Evolutionary conservation across 1,140 invertebrate species (phyloP).

Genomic region (Drosophila funebris): DNA sequence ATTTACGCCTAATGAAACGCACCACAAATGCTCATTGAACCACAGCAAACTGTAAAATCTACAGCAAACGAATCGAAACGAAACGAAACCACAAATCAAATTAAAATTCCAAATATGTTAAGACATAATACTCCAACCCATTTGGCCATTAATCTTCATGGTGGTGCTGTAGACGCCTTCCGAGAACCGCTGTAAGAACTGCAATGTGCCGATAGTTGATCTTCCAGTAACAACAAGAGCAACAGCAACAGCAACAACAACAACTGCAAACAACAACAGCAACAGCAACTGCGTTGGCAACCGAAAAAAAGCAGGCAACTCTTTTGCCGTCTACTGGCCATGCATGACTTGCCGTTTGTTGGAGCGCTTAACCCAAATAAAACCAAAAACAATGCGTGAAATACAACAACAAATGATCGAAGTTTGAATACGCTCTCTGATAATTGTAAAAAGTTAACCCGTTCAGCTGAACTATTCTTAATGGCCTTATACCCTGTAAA

Average conservation of each 20-base stretch:
- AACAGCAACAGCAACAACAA: not conserved
- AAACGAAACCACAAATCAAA: constrained; percentile 71
- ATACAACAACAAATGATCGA: not conserved
- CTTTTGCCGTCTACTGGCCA: constrained; percentile 50
- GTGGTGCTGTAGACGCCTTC: constrained; percentile 19
- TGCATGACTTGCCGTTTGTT: constrained; percentile 69
- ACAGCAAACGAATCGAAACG: constrained; percentile 47
- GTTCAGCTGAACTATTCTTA: too few relatives aligned
- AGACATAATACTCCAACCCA: constrained; percentile 24
- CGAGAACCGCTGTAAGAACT: constrained; percentile 50
- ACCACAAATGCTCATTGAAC: constrained; percentile 43
- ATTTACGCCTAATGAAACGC: constrained; percentile 47
- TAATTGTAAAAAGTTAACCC: too few relatives aligned
- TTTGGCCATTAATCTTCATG: constrained; percentile 45
- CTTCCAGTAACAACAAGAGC: constrained; percentile 17
- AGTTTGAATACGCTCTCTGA: constrained; percentile 7
- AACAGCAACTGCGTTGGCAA: not conserved
- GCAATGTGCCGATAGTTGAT: constrained; percentile 42
- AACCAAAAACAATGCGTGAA: constrained; percentile 21
- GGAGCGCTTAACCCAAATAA: constrained; percentile 74
- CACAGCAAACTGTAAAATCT: constrained; percentile 10
- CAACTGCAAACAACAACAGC: not conserved
- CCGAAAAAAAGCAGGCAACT: constrained; percentile 27
- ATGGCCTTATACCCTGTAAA: too few relatives aligned
- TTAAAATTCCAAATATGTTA: constrained; percentile 70